These are phyloP conservation scores for Ischnura elegans DNA, from an alignment of 2,888 invertebrate genomes.

Conservation along the genomic window DNA sequence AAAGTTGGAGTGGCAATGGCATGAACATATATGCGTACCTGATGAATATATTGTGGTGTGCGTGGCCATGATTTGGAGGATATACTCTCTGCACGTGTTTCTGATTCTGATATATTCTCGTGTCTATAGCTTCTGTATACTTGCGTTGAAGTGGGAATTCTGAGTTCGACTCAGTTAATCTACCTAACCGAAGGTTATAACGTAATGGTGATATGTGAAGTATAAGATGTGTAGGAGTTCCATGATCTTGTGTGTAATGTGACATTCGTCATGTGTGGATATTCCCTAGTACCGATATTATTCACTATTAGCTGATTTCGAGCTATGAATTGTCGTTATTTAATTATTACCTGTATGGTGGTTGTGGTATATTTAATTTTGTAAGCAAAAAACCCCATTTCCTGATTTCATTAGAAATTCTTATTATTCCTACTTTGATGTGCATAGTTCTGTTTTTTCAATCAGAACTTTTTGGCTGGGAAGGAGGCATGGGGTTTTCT, in stretches of 20 bases:
- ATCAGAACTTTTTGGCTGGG: background rate
- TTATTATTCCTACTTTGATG: background rate
- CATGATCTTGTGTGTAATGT: background rate
- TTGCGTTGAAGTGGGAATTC: too few relatives aligned
- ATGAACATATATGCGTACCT: background rate
- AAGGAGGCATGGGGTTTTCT: conserved; percentile 35
- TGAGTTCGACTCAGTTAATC: too few relatives aligned
- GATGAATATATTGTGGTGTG: background rate
- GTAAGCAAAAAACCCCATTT: background rate
- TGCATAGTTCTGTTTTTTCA: background rate
- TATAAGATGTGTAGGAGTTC: background rate
- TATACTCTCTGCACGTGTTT: background rate
- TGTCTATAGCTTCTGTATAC: too few relatives aligned
- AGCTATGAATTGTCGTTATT: background rate
- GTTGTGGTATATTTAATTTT: background rate
- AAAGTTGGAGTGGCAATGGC: conserved; percentile 50
- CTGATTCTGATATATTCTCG: background rate
- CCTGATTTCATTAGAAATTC: background rate
- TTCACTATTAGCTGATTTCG: background rate
- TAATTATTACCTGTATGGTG: background rate
- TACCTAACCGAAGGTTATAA: too few relatives aligned
- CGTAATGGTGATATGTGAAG: background rate
- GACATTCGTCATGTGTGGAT: conserved; percentile 47
- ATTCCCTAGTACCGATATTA: conserved; percentile 20
- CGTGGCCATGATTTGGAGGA: background rate